A percentile compares a stretch with the other conserved stretches of the same genome.
Evolutionary conservation across 2,888 invertebrate species (phyloP).

Genomic region (Synanthedon formicaeformis): DNA sequence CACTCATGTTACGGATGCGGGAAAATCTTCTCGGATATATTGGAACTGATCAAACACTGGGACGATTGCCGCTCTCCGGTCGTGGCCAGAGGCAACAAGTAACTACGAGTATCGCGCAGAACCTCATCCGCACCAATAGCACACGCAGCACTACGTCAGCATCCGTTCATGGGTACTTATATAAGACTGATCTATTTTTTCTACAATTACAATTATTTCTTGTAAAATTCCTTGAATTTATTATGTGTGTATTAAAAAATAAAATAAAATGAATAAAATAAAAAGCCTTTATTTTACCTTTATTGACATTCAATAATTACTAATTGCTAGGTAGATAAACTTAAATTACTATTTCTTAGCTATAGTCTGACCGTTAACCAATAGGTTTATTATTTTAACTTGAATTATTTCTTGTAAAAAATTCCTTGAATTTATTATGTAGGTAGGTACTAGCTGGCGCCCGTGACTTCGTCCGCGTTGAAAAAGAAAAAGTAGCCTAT

Average conservation of each 20-base stretch:
- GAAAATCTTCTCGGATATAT: slow-evolving; percentile 98
- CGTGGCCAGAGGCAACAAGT: slow-evolving; percentile 73
- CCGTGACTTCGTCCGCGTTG: no score
- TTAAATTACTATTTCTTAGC: slow-evolving; percentile 34
- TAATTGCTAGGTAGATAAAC: no score
- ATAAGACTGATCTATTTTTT: slow-evolving; percentile 64
- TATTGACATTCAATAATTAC: no score
- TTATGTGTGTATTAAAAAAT: no score
- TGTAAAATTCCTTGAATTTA: no score
- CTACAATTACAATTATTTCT: no score
- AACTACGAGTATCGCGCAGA: slow-evolving; percentile 57
- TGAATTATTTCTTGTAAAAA: slow-evolving; percentile 45
- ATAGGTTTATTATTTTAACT: slow-evolving; percentile 9
- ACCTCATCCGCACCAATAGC: slow-evolving; percentile 27
- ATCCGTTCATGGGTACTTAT: slow-evolving; percentile 52
- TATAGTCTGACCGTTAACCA: not conserved
- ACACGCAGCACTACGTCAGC: slow-evolving; percentile 41
- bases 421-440: slow-evolving; percentile 24
- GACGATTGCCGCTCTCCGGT: slow-evolving; percentile 87
- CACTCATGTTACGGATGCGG: slow-evolving; percentile 93
- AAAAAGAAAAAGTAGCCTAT: no score
- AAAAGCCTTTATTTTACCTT: no score
- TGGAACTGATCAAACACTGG: slow-evolving; percentile 91
- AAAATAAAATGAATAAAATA: no score
- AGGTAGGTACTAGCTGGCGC: no score